Percentiles rank a stretch among this genome's conserved stretches.
Conservation (phyloP, 2,888 invertebrate genomes). For the Cryptus viduatorius region DNA sequence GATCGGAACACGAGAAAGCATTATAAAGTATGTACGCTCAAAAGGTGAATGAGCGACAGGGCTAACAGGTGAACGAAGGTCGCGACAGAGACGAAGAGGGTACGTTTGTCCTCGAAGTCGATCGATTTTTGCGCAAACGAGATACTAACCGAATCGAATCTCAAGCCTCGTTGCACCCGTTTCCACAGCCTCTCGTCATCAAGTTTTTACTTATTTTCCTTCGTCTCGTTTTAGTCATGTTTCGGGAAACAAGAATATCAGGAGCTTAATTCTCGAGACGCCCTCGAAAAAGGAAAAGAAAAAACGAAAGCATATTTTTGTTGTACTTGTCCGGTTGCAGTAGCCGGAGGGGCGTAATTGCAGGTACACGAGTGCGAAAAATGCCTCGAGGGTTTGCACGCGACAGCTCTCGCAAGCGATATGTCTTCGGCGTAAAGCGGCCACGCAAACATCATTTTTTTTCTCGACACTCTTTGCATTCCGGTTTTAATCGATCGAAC, state of each 20-base stretch:
- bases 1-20: slow-evolving; percentile 36
- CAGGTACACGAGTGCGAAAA: slow-evolving; percentile 30
- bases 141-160: slow-evolving; percentile 35
- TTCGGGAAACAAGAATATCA: slow-evolving; percentile 18
- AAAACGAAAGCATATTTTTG: background rate
- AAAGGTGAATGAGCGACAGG: slow-evolving; percentile 65
- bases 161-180: background rate
- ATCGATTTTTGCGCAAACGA: slow-evolving; percentile 60
- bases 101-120: slow-evolving; percentile 61
- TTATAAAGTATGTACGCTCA: slow-evolving; percentile 29
- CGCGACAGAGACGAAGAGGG: slow-evolving; percentile 43
- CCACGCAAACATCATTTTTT: background rate
- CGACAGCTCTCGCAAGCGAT: background rate
- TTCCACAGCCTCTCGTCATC: slow-evolving; percentile 20
- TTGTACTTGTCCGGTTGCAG: background rate
- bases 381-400: slow-evolving; percentile 10
- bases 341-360: slow-evolving; percentile 33
- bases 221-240: slow-evolving; percentile 18
- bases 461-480: background rate
- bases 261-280: slow-evolving; percentile 34
- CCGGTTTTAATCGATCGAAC: background rate
- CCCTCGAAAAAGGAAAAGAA: slow-evolving; percentile 26
- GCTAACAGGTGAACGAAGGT: slow-evolving; percentile 63
- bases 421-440: background rate
- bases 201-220: slow-evolving; percentile 18